These are phyloP conservation scores for Morone chrysops DNA, from an alignment of 2,113 vertebrate species.

Conservation along the genomic window DNA sequence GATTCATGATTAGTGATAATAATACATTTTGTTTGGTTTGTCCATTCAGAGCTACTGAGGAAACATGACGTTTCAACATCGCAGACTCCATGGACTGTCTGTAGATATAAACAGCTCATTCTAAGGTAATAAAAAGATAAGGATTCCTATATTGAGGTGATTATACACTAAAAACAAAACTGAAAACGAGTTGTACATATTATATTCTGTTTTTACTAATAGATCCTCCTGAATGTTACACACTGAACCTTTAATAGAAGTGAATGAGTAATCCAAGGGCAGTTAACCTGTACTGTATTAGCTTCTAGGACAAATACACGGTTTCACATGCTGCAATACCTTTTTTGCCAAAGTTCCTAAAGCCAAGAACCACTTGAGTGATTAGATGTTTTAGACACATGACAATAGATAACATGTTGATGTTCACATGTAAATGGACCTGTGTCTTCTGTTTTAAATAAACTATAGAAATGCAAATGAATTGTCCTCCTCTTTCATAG, in stretches of 20 bases:
- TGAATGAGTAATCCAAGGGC: neutral
- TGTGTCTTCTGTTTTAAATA: slow-evolving; percentile 5
- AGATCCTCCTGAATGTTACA: no score
- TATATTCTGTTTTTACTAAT: no score
- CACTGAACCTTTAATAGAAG: neutral
- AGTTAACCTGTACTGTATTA: neutral
- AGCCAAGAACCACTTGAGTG: neutral
- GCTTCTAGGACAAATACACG: neutral
- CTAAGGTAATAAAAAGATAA: no score
- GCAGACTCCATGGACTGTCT: no score
- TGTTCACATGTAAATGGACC: neutral
- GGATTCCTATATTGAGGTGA: no score
- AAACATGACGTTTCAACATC: no score
- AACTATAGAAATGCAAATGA: slow-evolving; percentile 5
- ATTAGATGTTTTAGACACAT: neutral
- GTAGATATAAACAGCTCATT: no score
- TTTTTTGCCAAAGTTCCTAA: neutral
- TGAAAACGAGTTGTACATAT: no score
- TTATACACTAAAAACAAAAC: no score
- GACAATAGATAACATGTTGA: neutral
- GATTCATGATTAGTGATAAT: no score
- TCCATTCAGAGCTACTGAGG: no score
- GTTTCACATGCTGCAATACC: neutral
- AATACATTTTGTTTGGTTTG: no score
- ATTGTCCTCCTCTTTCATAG: neutral